A percentile compares a stretch with the other conserved stretches of the same genome.
phyloP scores from a whole-genome alignment of 2,888 invertebrate genomes.

The Thecocarcelia acutangulata region DNA sequence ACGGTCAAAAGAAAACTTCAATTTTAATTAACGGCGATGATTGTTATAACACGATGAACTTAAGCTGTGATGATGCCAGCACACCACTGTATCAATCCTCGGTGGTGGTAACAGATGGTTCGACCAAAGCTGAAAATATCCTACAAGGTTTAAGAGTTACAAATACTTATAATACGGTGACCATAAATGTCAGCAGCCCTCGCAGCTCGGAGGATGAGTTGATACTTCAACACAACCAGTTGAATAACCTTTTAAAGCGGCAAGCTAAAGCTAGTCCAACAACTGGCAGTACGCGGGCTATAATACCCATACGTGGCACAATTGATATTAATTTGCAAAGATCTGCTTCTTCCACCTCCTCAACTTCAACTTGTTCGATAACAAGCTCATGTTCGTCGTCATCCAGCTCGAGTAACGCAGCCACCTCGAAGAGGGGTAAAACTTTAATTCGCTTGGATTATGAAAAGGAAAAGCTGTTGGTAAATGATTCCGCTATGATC shows the following conservation, averaged over 20 bases:
- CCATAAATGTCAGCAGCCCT: slow-evolving; percentile 82
- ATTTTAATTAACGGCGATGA: slow-evolving; percentile 88
- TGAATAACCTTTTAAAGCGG: slow-evolving; percentile 78
- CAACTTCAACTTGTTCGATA: slow-evolving; percentile 74
- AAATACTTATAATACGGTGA: slow-evolving; percentile 84
- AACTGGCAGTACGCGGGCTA: slow-evolving; percentile 75
- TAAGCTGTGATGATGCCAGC: slow-evolving; percentile 83
- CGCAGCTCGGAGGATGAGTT: slow-evolving; percentile 76
- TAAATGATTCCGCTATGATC: slow-evolving; percentile 37
- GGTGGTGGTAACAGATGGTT: slow-evolving; percentile 86
- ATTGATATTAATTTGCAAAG: slow-evolving; percentile 75
- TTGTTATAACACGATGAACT: slow-evolving; percentile 89
- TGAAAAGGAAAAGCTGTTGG: slow-evolving; percentile 73
- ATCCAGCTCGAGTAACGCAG: slow-evolving; percentile 70
- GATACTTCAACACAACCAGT: slow-evolving; percentile 79
- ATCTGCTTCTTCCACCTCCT: slow-evolving; percentile 79
- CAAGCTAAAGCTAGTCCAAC: slow-evolving; percentile 68
- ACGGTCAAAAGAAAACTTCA: slow-evolving; percentile 84
- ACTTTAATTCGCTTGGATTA: slow-evolving; percentile 80
- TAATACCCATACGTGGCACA: slow-evolving; percentile 81
- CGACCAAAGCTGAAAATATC: slow-evolving; percentile 41
- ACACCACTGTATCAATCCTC: slow-evolving; percentile 88
- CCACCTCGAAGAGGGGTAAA: slow-evolving; percentile 75
- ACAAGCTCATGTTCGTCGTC: slow-evolving; percentile 72
- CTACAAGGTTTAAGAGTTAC: slow-evolving; percentile 80